These are phyloP conservation scores for Periophthalmus magnuspinnatus DNA, from an alignment of 2,797 vertebrate species.

Conservation along the genomic window DNA sequence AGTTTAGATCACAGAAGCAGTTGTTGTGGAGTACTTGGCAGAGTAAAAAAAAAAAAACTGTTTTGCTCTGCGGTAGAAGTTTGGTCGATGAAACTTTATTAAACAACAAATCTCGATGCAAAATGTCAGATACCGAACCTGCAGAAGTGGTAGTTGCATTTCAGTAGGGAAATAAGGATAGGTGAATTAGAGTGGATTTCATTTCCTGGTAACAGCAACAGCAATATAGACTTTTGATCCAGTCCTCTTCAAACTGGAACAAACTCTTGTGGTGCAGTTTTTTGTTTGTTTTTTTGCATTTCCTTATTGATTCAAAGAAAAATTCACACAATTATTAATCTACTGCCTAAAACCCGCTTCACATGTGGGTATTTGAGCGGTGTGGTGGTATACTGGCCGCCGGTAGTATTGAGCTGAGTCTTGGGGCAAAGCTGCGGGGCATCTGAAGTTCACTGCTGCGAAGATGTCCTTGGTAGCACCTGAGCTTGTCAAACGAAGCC, in stretches of 20 bases:
- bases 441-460: conserved; percentile 25
- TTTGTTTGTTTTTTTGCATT: no score
- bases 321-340: no score
- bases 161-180: neutral
- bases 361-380: neutral
- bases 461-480: conserved; percentile 37
- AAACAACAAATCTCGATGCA: neutral
- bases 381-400: neutral
- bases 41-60: neutral
- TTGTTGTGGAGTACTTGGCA: neutral
- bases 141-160: neutral
- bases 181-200: neutral
- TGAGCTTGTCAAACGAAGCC: conserved; percentile 48
- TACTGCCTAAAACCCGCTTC: neutral
- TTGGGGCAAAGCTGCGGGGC: conserved; percentile 17
- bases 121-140: neutral
- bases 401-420: neutral
- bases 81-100: neutral
- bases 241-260: no score
- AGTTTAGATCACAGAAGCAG: neutral
- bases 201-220: no score
- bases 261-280: no score
- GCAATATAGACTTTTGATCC: no score
- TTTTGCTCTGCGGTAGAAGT: neutral
- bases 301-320: no score